These are phyloP conservation scores for Drosophila lacteicornis DNA, from an alignment of 1,140 invertebrate species.

Conservation along the genomic window DNA sequence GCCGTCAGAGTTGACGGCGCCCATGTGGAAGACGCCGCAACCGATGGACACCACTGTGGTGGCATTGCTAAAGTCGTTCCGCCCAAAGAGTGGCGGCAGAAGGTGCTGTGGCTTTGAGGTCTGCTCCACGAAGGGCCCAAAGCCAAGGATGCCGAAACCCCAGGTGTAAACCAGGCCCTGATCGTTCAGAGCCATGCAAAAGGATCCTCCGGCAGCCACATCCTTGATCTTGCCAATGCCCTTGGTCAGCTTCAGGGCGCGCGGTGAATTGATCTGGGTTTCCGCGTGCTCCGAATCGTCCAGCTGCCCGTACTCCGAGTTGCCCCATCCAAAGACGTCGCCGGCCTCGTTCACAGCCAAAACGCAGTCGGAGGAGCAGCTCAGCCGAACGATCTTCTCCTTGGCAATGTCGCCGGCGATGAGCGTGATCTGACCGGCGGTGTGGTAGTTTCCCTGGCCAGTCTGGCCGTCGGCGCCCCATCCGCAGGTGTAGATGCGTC, in stretches of 20 bases:
- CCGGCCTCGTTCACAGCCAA: constrained; percentile 96
- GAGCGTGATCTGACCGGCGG: constrained; percentile 86
- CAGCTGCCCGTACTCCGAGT: constrained; percentile 96
- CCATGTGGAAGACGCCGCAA: constrained; percentile 92
- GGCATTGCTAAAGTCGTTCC: constrained; percentile 92
- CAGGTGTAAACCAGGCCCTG: constrained; percentile 94
- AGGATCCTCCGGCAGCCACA: constrained; percentile 94
- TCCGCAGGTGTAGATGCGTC: constrained; percentile 95
- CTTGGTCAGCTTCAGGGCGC: constrained; percentile 87
- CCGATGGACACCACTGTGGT: constrained; percentile 88
- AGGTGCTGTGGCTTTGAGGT: constrained; percentile 89
- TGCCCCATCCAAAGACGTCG: constrained; percentile 98
- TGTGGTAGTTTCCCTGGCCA: constrained; percentile 91
- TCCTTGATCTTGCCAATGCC: constrained; percentile 91
- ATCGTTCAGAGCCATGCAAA: constrained; percentile 90
- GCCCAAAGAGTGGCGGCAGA: constrained; percentile 92
- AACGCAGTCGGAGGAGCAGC: constrained; percentile 93
- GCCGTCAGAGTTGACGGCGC: constrained; percentile 91
- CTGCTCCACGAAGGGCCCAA: constrained; percentile 91
- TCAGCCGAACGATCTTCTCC: constrained; percentile 93
- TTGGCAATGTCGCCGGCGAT: constrained; percentile 93
- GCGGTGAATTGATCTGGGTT: constrained; percentile 90
- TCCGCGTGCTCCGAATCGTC: constrained; percentile 82
- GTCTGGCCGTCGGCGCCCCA: constrained; percentile 98
- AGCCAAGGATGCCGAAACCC: constrained; percentile 96